Evolutionary conservation across 2,797 vertebrate genomes (phyloP), one percentile per base, ranked within the genome.

Genomic region (Phataginus tetradactyla): DNA sequence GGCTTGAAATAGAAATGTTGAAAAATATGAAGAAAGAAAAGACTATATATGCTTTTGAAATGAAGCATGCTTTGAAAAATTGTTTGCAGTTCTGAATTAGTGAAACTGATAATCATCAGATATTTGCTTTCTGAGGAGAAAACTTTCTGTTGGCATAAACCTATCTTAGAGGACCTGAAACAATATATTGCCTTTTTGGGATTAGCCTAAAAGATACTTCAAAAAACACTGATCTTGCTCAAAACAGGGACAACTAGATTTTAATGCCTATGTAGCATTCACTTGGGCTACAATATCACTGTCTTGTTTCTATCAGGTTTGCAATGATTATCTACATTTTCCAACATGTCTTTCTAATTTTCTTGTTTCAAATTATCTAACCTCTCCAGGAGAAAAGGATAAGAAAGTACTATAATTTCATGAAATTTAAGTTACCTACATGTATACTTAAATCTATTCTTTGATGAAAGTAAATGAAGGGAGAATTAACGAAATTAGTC

Each of bases 401-500:
- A 79, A 83, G 57, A 92, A 95, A 96, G 61, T 78, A 86, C 7
- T 32, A 79, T 20, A 77, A 61, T 95, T 97, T 96, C 55, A 66
- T 78, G 72, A 96, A 95, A 88, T 93, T 75, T 92, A 87, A 92
- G 61, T 95, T 96, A 86, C 27, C 39, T 21, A 94, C 75, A 80
- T 81, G 90, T 95, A 96, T 34, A 90, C 84, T 96, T 95, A 75
- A 91, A 96, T 96, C 86, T 95, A 94, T 95, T 96, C 61, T 96
- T 93, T 94, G 84, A 97, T 88, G 74, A 86, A 97, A 96, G 97
- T 96, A 96, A 92, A 97, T 81, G 63, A 91, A 97, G 68, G 72
- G 25, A 71, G 71, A 96, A 97, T 97, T 89, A 97, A 95, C 84
- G 39, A 96, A 96, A 97, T 97, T 97, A 97, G 94, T 71, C 53